A percentile compares a stretch with the other conserved stretches of the same genome.
phyloP scores from a whole-genome alignment of 2,888 invertebrate genomes.

The Dicyrtomina minuta region DNA sequence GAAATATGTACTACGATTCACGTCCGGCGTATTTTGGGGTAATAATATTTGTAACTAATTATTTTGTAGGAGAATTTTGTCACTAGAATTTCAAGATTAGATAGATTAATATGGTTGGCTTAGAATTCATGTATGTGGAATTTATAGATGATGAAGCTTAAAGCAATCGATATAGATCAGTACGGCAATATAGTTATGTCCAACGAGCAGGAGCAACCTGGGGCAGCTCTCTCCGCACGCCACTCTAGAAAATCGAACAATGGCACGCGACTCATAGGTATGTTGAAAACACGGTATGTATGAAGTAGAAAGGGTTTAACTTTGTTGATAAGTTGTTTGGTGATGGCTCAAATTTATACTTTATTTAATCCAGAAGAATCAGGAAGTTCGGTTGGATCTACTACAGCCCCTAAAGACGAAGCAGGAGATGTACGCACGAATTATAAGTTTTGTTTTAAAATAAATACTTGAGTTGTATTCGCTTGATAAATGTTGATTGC shows the following conservation, averaged over 20 bases:
- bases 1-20: conserved; percentile 20
- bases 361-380: too few species aligned
- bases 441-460: background rate
- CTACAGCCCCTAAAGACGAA: background rate
- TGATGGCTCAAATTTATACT: too few species aligned
- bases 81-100: too few species aligned
- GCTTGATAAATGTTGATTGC: too few species aligned
- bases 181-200: conserved; percentile 10
- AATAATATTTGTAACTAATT: background rate
- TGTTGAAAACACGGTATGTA: background rate
- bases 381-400: too few species aligned
- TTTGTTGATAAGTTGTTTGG: too few species aligned
- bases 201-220: background rate
- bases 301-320: too few species aligned
- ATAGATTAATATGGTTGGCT: background rate
- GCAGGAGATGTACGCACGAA: background rate
- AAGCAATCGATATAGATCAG: conserved; percentile 22
- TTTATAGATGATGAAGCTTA: conserved; percentile 13
- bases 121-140: too few species aligned
- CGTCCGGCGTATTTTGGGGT: conserved; percentile 12
- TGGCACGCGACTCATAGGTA: background rate
- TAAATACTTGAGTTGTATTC: too few species aligned
- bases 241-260: background rate
- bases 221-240: too few species aligned
- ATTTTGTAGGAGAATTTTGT: background rate